Conservation (phyloP, 2,797 vertebrate genomes). For the Cichlasoma orientale region DNA sequence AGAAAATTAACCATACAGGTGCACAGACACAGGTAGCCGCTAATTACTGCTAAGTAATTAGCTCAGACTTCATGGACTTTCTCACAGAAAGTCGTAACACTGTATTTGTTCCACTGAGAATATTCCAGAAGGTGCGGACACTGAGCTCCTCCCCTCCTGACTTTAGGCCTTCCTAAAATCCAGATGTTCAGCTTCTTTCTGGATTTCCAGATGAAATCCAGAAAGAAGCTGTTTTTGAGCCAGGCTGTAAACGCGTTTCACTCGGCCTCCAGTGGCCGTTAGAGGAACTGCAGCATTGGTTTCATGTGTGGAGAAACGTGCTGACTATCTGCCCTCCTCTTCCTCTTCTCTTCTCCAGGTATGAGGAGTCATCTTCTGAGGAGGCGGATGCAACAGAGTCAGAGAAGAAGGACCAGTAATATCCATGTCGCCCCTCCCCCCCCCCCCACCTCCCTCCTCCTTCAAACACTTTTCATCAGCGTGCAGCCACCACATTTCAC, state of each 20-base stretch:
- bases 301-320: rapidly evolving
- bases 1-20: no score
- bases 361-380: slow-evolving; percentile 77
- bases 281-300: neutral
- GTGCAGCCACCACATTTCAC: slow-evolving; percentile 52
- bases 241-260: rapidly evolving
- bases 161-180: neutral
- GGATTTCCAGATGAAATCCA: no score
- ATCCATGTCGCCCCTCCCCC: neutral
- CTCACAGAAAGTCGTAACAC: neutral
- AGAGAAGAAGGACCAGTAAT: slow-evolving; percentile 82
- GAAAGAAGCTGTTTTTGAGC: no score
- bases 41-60: neutral
- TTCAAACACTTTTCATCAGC: slow-evolving; percentile 14
- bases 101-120: neutral
- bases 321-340: neutral
- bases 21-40: neutral
- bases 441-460: neutral
- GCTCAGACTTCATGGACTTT: no score
- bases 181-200: no score
- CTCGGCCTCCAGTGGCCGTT: neutral
- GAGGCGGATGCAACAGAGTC: slow-evolving; percentile 65
- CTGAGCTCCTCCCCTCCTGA: neutral
- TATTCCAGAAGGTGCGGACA: neutral
- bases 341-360: slow-evolving; percentile 57